Evolutionary conservation across 2,113 vertebrate species (phyloP), one percentile per base, ranked within the genome.

Genomic region (Lasiurus borealis): DNA sequence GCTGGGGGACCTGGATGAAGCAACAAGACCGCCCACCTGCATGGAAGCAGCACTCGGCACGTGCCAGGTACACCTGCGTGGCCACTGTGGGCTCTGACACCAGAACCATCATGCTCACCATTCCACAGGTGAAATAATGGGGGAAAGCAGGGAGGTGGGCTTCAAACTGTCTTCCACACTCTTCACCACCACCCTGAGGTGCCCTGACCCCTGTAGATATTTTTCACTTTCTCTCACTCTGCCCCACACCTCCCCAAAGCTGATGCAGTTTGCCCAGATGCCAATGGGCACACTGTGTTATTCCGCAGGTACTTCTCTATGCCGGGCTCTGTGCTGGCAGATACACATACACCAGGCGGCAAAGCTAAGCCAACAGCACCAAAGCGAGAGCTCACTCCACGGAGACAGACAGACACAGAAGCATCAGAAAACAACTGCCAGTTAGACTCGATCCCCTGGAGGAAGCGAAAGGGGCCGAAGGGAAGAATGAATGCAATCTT

Each of bases 261-360:
- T 15, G 14, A 8, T 0, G 34, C 0, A 11, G 16, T 7, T 46
- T 44, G 85, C 44, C 34, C 48, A 27, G 80, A 46, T 1, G 34
- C 34, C 4, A 0, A 0, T 0, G 1, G 4, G 34, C 10, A 25
- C 3, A 1, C 11, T 13, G 1, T 34, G 27, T 64, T 6, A 29
- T 18, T 19, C 23, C 62, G 27, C 14, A 14, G n/a, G 6, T 9
- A 31, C n/a, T 78, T 16, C 4, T 0, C 0, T 5, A 6, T 0
- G 23, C 31, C 27, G 2, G 0, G 6, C 19, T 62, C 36, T 31
- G 12, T 3, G 71, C 19, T 76, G 7, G 48, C 10, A 23, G 69
- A 21, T 16, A 29, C 1, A 1, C 31, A 5, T 2, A 2, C 13
- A 6, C 19, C 62, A 0, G 44, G 11, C 14, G 2, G 18, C 59